Conservation (phyloP, 2,113 vertebrate genomes). For the Hippocampus barbouri region DNA sequence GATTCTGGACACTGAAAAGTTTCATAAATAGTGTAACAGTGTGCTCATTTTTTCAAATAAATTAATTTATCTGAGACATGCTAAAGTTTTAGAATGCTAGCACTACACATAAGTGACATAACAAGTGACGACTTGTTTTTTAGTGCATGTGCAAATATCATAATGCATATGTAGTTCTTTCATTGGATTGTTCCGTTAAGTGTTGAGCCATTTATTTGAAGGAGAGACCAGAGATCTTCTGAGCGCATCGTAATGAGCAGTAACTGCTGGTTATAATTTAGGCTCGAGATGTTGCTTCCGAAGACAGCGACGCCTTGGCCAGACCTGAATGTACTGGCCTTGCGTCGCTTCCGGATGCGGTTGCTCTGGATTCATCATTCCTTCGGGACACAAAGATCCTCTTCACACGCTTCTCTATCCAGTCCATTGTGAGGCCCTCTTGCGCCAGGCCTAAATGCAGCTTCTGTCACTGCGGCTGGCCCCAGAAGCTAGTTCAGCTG, state of each 20-base stretch:
- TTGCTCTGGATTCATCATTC: slow-evolving; percentile 45
- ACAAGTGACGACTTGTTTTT: neutral
- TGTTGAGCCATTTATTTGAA: slow-evolving; percentile 4
- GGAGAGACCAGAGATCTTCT: slow-evolving; percentile 14
- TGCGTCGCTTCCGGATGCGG: slow-evolving; percentile 67
- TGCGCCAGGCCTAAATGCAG: slow-evolving; percentile 62
- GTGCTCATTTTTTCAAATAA: too few species aligned
- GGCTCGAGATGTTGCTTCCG: slow-evolving; percentile 66
- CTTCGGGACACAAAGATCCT: slow-evolving; percentile 64
- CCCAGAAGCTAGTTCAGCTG: slow-evolving; percentile 68
- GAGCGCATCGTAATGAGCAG: slow-evolving; percentile 47
- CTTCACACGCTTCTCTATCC: slow-evolving; percentile 71
- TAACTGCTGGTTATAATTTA: slow-evolving; percentile 53
- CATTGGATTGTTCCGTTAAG: neutral
- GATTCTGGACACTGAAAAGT: too few species aligned
- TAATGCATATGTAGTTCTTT: neutral
- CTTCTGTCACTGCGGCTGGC: slow-evolving; percentile 59
- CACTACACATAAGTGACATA: neutral
- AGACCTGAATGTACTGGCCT: slow-evolving; percentile 66
- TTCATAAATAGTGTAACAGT: too few species aligned
- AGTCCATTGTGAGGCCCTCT: slow-evolving; percentile 59
- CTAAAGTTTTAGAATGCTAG: too few species aligned
- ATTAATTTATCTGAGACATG: too few species aligned
- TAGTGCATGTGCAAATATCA: neutral
- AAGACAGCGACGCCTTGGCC: slow-evolving; percentile 61